A percentile compares a stretch with the other conserved stretches of the same genome.
phyloP scores from a whole-genome alignment of 1,140 invertebrate species.

The Hestina assimilis region DNA sequence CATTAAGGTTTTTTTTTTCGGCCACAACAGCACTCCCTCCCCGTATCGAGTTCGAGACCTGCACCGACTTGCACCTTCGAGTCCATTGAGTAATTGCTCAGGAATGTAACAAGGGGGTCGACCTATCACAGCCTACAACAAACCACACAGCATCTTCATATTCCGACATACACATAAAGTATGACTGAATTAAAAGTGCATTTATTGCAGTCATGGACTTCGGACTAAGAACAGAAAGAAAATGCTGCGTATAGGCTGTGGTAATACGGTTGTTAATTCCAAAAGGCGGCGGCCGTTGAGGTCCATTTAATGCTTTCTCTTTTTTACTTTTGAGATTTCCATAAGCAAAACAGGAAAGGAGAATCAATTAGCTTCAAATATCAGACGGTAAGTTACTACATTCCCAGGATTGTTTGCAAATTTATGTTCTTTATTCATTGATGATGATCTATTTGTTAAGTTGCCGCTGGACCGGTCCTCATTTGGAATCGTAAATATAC shows the following conservation, averaged over 20 bases:
- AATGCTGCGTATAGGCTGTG: background rate
- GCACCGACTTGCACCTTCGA: slow-evolving; percentile 1
- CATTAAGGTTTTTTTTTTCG: background rate
- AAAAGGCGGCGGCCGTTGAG: background rate
- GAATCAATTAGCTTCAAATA: background rate
- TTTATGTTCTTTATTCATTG: background rate
- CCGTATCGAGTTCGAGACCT: background rate
- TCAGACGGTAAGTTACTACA: background rate
- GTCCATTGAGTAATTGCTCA: slow-evolving; percentile 30
- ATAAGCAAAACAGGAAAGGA: background rate
- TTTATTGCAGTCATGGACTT: too few relatives aligned
- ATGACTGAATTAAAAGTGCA: too few relatives aligned
- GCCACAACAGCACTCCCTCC: background rate
- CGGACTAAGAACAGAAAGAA: too few relatives aligned
- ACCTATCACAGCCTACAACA: background rate
- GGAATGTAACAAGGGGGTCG: slow-evolving; percentile 22
- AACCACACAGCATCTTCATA: too few relatives aligned
- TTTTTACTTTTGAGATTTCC: background rate
- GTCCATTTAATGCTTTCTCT: background rate
- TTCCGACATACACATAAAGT: too few relatives aligned
- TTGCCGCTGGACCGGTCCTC: background rate
- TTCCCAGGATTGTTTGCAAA: background rate
- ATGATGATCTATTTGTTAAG: background rate
- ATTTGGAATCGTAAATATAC: slow-evolving; percentile 1
- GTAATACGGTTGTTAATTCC: background rate